phyloP scores from a whole-genome alignment of 1,140 invertebrate species.

The Listronotus bonariensis region DNA sequence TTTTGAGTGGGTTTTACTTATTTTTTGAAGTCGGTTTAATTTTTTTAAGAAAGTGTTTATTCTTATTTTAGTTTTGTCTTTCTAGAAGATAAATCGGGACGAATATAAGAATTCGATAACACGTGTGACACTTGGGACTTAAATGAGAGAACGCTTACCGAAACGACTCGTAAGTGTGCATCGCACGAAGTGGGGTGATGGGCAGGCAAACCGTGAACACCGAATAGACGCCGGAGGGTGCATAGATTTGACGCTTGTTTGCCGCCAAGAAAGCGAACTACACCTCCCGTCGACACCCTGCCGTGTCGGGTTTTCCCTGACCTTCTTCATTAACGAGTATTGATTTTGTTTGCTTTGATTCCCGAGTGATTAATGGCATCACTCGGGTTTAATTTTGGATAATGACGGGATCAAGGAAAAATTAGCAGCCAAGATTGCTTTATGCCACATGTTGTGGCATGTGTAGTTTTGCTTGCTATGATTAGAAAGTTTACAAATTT shows the following conservation, averaged over 20 bases:
- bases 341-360: slow-evolving; percentile 9
- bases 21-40: too few species aligned
- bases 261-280: slow-evolving; percentile 39
- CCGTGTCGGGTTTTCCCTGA: slow-evolving; percentile 17
- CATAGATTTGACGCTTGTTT: slow-evolving; percentile 51
- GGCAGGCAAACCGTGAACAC: slow-evolving; percentile 55
- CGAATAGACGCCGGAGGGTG: slow-evolving; percentile 47
- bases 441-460: too few species aligned
- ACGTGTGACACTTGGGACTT: slow-evolving; percentile 19
- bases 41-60: too few species aligned
- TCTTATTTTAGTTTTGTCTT: too few species aligned
- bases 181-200: slow-evolving; percentile 49
- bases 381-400: too few species aligned
- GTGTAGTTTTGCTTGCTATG: too few species aligned
- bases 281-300: slow-evolving; percentile 25
- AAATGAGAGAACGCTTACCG: slow-evolving; percentile 25
- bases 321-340: slow-evolving; percentile 35
- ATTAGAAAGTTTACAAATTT: too few species aligned
- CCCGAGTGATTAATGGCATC: too few species aligned
- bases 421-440: too few species aligned
- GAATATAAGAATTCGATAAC: slow-evolving; percentile 9
- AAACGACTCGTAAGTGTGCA: slow-evolving; percentile 38
- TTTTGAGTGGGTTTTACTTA: too few species aligned
- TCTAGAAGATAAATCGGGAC: too few species aligned
- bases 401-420: too few species aligned